Evolutionary conservation across 1,140 invertebrate genomes (phyloP), one percentile per base, ranked within the genome.

Genomic region (Apis laboriosa): DNA sequence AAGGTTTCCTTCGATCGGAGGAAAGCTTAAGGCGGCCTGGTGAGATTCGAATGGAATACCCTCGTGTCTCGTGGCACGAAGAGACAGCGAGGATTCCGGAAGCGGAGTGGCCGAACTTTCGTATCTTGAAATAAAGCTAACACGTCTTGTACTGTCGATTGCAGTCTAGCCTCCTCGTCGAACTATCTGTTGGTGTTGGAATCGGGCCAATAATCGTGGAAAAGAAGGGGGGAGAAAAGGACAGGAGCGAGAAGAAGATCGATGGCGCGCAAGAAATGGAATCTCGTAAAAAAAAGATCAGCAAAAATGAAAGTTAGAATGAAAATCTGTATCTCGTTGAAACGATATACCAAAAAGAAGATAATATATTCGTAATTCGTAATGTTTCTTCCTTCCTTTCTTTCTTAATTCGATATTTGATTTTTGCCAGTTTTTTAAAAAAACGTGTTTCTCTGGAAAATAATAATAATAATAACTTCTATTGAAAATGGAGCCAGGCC

Each of bases 141-240:
- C 80, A 55, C 68, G 76, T 73, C 53, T 67, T 78, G 60, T 80
- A 58, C 80, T 55, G 74, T 73, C 80, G 56, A 77, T 85, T 78
- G 83, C 75, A 82, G 78, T 77, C 75, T 84, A 72, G 63, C 66
- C 43, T 49, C 76, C 64, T 49, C 82, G 77, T 84, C 56, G 82
- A 86, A 86, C 82, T 85, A 83, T 85, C 84, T 84, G 77, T 86
- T 80, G 64, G 58, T 64, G 67, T 77, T 87, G 86, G 86, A 74
- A 0, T 72, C 21, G 1, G 0, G 85, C 85, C 85, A 86, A 63
- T 72, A 43, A 11, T 5, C 60, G 72, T 64, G 66, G 76, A 85
- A 78, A 87, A 34, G 80, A 84, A 34, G 34, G 28, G 1, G 28
- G 28, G 34, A 4, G 2, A 34, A 43, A 43, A 43, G 34, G 34